A percentile compares a stretch with the other conserved stretches of the same genome.
Evolutionary conservation across 2,797 vertebrate species (phyloP).

Genomic region (Smutsia temminckii): DNA sequence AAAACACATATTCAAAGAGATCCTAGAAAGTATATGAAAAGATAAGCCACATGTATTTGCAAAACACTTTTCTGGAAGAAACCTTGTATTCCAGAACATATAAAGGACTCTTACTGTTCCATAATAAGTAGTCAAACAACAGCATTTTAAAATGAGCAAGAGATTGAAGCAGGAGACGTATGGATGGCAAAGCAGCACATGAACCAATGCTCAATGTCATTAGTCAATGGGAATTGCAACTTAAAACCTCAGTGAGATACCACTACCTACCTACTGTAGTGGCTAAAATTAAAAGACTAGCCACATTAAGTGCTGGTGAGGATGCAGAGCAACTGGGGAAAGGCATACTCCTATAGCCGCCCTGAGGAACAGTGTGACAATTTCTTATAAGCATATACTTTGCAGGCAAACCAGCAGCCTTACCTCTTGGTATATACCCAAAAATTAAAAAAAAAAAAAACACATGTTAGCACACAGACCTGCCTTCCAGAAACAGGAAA

Average conservation of each 20-base stretch:
- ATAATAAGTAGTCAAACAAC: not conserved
- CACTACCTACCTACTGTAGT: fast-evolving
- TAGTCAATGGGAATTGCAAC: not conserved
- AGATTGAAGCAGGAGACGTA: not conserved
- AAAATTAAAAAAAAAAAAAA: not conserved
- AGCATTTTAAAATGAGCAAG: not conserved
- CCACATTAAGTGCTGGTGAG: not conserved
- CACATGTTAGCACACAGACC: not conserved
- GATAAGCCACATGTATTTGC: not conserved
- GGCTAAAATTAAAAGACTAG: not conserved
- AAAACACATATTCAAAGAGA: not conserved
- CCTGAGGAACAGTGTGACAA: not conserved
- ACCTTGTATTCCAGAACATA: not conserved
- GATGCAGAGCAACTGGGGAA: not conserved
- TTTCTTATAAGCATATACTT: not conserved
- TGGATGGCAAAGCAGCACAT: not conserved
- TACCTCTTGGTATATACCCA: not conserved
- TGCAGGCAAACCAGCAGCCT: not conserved
- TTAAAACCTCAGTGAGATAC: not conserved
- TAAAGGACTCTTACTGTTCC: not conserved
- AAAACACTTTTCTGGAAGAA: not conserved
- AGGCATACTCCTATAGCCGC: not conserved
- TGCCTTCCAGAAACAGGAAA: not conserved
- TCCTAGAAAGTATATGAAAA: constrained; percentile 5
- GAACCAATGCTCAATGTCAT: not conserved